These are phyloP conservation scores for Drosophila equinoxialis DNA, from an alignment of 1,140 invertebrate species.

Conservation along the genomic window DNA sequence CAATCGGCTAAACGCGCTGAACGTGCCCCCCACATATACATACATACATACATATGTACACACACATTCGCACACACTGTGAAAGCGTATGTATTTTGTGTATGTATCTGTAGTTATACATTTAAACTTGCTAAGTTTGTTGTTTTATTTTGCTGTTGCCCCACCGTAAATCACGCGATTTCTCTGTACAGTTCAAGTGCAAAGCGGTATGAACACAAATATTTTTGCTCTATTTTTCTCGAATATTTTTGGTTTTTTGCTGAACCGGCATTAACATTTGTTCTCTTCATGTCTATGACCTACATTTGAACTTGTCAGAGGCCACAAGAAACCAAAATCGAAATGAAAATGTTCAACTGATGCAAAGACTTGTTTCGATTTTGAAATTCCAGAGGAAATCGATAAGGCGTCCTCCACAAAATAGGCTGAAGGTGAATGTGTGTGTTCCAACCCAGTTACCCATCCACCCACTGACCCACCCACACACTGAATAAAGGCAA, in stretches of 20 bases:
- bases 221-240: background rate
- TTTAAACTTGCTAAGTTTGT: constrained; percentile 38
- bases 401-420: constrained; percentile 50
- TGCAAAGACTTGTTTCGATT: constrained; percentile 43
- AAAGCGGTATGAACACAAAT: constrained; percentile 21
- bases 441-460: constrained; percentile 7
- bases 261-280: constrained; percentile 48
- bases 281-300: constrained; percentile 41
- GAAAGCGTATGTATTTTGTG: background rate
- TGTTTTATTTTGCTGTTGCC: constrained; percentile 50
- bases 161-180: constrained; percentile 70
- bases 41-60: background rate
- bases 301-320: constrained; percentile 74
- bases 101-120: constrained; percentile 21
- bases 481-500: background rate
- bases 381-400: constrained; percentile 57
- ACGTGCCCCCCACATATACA: constrained; percentile 53
- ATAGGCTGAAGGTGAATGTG: constrained; percentile 50
- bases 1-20: constrained; percentile 54
- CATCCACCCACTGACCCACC: constrained; percentile 4
- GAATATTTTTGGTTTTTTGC: constrained; percentile 40
- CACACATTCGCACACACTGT: background rate
- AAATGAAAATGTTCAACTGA: constrained; percentile 16
- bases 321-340: constrained; percentile 1
- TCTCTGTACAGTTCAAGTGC: constrained; percentile 57